phyloP scores from a whole-genome alignment of 2,888 invertebrate species.

The Microctonus brassicae region DNA sequence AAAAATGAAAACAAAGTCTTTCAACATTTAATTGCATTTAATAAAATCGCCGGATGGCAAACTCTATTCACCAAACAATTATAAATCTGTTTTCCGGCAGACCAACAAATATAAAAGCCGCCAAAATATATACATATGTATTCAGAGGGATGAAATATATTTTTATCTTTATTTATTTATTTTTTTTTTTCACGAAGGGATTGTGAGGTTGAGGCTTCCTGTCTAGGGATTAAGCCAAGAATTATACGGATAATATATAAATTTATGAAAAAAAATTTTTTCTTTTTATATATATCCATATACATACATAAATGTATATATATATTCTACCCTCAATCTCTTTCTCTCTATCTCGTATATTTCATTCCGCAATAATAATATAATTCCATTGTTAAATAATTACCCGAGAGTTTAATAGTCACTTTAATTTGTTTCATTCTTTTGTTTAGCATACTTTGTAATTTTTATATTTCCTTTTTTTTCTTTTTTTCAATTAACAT shows the following conservation, averaged over 20 bases:
- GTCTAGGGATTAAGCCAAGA: constrained; percentile 13
- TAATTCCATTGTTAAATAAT: constrained; percentile 4
- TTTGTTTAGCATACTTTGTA: background rate
- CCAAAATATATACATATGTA: background rate
- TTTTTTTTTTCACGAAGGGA: background rate
- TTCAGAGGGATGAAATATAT: background rate
- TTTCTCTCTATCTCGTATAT: background rate
- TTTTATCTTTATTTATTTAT: too few species aligned
- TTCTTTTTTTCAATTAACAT: background rate
- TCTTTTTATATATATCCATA: background rate
- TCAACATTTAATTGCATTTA: constrained; percentile 67
- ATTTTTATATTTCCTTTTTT: background rate
- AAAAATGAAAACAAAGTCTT: constrained; percentile 49
- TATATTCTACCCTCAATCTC: background rate
- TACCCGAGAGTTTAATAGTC: background rate
- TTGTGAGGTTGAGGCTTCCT: background rate
- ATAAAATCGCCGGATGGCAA: constrained; percentile 49
- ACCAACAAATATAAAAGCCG: background rate
- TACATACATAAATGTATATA: too few species aligned
- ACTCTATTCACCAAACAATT: constrained; percentile 43
- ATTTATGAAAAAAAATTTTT: too few species aligned
- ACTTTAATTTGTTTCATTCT: constrained; percentile 26
- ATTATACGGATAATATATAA: constrained; percentile 17
- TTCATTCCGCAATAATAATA: background rate
- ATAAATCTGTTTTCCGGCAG: constrained; percentile 60